phyloP scores from a whole-genome alignment of 2,888 invertebrate genomes.

The Drosophila glabriapex region DNA sequence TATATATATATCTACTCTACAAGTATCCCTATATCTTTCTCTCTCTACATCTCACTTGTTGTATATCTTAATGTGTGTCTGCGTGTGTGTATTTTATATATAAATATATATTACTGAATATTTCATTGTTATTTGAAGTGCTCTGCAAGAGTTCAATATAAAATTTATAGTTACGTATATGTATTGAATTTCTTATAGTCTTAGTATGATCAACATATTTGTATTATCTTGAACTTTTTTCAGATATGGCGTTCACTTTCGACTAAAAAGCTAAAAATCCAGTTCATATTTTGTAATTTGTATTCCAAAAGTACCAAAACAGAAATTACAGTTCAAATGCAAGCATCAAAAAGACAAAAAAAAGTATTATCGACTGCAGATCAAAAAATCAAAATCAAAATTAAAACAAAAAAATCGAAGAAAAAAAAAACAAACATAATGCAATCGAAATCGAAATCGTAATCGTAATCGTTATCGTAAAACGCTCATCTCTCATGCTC shows the following conservation, averaged over 20 bases:
- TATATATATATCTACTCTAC: slow-evolving; percentile 29
- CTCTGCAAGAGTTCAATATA: slow-evolving; percentile 9
- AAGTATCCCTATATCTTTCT: slow-evolving; percentile 29
- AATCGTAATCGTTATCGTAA: slow-evolving; percentile 51
- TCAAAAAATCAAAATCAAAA: slow-evolving; percentile 23
- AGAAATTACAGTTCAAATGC: slow-evolving; percentile 69
- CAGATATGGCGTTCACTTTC: slow-evolving; percentile 86
- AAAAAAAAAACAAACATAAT: neutral
- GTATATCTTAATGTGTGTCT: slow-evolving; percentile 24
- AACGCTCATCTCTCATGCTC: slow-evolving; percentile 73
- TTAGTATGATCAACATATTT: slow-evolving; percentile 39
- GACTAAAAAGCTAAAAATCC: slow-evolving; percentile 71
- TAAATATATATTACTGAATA: slow-evolving; percentile 13
- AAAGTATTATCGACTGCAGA: slow-evolving; percentile 5
- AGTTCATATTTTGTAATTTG: slow-evolving; percentile 72
- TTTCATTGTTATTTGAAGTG: slow-evolving; percentile 26
- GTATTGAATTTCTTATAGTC: slow-evolving; percentile 23
- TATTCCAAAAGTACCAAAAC: slow-evolving; percentile 57
- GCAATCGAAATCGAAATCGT: slow-evolving; percentile 37
- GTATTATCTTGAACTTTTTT: slow-evolving; percentile 81
- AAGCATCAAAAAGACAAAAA: slow-evolving; percentile 50
- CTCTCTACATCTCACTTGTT: slow-evolving; percentile 11
- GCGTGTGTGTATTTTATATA: slow-evolving; percentile 30
- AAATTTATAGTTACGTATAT: slow-evolving; percentile 22
- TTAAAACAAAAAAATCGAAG: neutral